Evolutionary conservation across 2,113 vertebrate species (phyloP).

Genomic region (Rissa tridactyla): DNA sequence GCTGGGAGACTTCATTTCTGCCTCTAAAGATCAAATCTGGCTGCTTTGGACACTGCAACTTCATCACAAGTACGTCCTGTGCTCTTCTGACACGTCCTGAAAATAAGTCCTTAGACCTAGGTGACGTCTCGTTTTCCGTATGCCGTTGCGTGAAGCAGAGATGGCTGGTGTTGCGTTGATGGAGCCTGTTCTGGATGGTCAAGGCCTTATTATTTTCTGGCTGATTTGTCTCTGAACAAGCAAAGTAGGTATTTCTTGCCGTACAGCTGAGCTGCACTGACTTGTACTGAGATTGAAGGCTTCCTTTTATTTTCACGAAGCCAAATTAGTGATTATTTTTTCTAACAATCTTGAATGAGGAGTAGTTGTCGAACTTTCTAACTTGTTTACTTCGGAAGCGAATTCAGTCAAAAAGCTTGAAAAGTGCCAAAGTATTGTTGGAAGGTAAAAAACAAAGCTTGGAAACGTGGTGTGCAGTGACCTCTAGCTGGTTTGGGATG

Average conservation of each 20-base stretch:
- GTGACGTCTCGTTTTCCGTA: neutral
- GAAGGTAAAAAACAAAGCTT: neutral
- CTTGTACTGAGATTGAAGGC: neutral
- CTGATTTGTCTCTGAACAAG: conserved; percentile 1
- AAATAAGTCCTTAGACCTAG: neutral
- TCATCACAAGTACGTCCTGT: neutral
- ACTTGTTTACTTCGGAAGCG: neutral
- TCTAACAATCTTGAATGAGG: neutral
- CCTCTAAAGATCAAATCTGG: neutral
- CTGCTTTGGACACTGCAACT: neutral
- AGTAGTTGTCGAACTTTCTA: neutral
- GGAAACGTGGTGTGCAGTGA: neutral
- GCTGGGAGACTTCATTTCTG: neutral
- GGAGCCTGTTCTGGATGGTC: neutral
- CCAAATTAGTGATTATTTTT: neutral
- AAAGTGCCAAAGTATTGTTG: neutral
- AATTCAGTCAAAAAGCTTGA: neutral
- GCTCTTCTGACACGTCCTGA: neutral
- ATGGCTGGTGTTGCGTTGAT: neutral
- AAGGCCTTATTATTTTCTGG: neutral
- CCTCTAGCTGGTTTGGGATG: neutral
- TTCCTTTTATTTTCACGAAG: neutral
- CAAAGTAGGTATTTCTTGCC: neutral
- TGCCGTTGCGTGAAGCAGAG: neutral
- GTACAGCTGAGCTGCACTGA: neutral